Conservation (phyloP, 2,888 invertebrate genomes). For the Temnothorax ravouxi region DNA sequence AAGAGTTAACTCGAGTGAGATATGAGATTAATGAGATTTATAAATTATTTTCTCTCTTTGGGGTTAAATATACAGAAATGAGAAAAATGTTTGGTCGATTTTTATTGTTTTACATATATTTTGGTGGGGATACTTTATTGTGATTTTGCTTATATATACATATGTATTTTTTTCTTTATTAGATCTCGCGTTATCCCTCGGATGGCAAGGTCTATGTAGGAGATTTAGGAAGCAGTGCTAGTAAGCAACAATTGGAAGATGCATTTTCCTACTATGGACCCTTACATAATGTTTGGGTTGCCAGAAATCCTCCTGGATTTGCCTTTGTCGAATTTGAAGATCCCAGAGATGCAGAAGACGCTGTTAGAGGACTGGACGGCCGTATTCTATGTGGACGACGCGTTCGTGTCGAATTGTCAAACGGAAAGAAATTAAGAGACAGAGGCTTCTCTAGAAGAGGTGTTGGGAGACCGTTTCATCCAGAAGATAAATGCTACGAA, state of each 20-base stretch:
- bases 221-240: slow-evolving; percentile 96
- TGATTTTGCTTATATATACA: not conserved
- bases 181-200: slow-evolving; percentile 92
- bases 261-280: slow-evolving; percentile 97
- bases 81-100: not conserved
- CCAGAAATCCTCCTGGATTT: slow-evolving; percentile 97
- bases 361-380: slow-evolving; percentile 92
- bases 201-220: slow-evolving; percentile 99
- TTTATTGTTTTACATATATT: not conserved
- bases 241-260: slow-evolving; percentile 97
- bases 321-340: slow-evolving; percentile 98
- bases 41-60: not conserved
- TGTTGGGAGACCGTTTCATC: slow-evolving; percentile 92
- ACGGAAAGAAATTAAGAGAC: slow-evolving; percentile 91
- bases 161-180: not conserved
- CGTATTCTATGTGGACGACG: slow-evolving; percentile 95
- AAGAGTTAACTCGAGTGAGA: not conserved
- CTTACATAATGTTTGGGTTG: slow-evolving; percentile 98
- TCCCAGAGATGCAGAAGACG: slow-evolving; percentile 96
- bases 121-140: too few relatives aligned
- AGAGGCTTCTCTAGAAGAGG: slow-evolving; percentile 88
- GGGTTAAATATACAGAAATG: not conserved
- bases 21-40: not conserved
- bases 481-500: slow-evolving; percentile 97
- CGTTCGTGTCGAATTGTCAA: slow-evolving; percentile 96